Evolutionary conservation across 2,888 invertebrate genomes (phyloP).

Genomic region (Gari tellinella): DNA sequence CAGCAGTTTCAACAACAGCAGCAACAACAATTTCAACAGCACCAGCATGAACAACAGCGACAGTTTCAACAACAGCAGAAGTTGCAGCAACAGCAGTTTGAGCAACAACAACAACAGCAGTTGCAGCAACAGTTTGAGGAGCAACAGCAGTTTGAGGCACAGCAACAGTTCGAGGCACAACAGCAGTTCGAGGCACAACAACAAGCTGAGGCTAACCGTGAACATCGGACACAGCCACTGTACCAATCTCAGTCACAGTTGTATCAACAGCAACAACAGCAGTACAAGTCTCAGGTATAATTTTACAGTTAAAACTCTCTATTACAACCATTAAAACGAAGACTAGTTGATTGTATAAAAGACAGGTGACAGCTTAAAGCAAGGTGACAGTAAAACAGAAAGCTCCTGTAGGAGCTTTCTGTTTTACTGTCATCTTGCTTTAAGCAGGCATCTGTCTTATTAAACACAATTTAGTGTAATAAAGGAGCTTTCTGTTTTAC

Average conservation of each 20-base stretch:
- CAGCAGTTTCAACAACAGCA: constrained; percentile 3
- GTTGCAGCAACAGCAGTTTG: constrained; percentile 5
- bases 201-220: too few relatives aligned
- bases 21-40: constrained; percentile 23
- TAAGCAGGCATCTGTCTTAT: too few relatives aligned
- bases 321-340: too few relatives aligned
- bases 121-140: constrained; percentile 9
- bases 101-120: constrained; percentile 5
- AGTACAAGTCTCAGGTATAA: background rate
- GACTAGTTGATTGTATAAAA: too few relatives aligned
- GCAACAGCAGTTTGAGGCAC: constrained; percentile 14
- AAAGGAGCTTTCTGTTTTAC: too few relatives aligned
- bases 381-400: too few relatives aligned
- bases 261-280: constrained; percentile 2
- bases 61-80: constrained; percentile 9
- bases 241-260: too few relatives aligned
- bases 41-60: constrained; percentile 25
- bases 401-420: too few relatives aligned
- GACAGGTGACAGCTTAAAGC: too few relatives aligned
- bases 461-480: too few relatives aligned
- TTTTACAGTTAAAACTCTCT: too few relatives aligned
- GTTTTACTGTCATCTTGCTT: too few relatives aligned
- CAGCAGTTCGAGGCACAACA: background rate
- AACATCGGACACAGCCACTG: background rate
- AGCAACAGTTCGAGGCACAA: background rate